Evolutionary conservation across 1,140 invertebrate genomes (phyloP), one percentile per base, ranked within the genome.

Genomic region (Dendrolimus kikuchii): DNA sequence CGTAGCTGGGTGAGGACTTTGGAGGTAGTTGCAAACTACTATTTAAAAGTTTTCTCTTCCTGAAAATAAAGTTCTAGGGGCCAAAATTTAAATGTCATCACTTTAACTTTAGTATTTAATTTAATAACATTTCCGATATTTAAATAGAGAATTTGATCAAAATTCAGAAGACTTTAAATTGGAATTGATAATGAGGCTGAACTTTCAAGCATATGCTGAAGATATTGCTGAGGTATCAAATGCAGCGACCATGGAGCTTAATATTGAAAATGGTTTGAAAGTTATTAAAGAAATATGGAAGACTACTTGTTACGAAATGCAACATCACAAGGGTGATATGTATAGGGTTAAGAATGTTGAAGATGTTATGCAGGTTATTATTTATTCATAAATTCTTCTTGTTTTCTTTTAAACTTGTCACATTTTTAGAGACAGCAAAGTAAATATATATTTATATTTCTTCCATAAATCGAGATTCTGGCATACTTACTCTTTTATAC

Each of bases 221-320:
- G 90, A 93, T 58, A 96, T 97, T 58, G 89, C 89, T 59, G 94
- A 96, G 62, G 93, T 96, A 56, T 95, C 94, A 1, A 92, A 92
- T 64, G 91, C 93, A 4, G 94, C 95, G 1, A 94, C 93, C 3
- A 95, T 95, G 90, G 95, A 96, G 81, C 77, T 95, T 46, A 90
- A 91, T 57, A 95, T 96, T 68, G 95, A 96, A 88, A 91, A 93
- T 87, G 91, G 91, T 38, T 78, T 96, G 6, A 91, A 91, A 80
- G 88, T 87, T 39, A 96, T 96, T 55, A 86, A 81, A 23, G 87
- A 91, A 49, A 87, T 90, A 23, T 97, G 95, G 95, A 88, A 91
- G 57, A 85, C 72, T 6, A 92, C 93, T 51, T 89, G 89, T 1
- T 86, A 95, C 49, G 92, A 94, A 69, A 92, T 95, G 87, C 78